Conservation (phyloP, 1,140 invertebrate species). For the Eupeodes corollae region DNA sequence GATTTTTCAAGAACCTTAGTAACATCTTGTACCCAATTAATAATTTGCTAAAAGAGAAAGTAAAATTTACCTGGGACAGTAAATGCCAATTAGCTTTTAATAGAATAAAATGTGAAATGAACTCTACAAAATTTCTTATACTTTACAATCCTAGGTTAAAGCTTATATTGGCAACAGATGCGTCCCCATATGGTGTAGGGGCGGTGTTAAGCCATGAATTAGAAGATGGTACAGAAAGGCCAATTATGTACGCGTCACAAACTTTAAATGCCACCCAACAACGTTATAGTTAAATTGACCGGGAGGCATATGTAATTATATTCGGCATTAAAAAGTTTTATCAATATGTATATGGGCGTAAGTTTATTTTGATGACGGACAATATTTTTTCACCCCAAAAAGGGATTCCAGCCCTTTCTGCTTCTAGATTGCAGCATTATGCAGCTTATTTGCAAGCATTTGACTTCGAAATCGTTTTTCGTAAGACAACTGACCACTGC, state of each 20-base stretch:
- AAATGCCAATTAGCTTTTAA: no score
- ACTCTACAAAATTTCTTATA: conserved; percentile 13
- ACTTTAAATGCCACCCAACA: conserved; percentile 26
- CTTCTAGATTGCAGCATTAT: conserved; percentile 24
- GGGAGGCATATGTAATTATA: conserved; percentile 40
- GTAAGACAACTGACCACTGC: no score
- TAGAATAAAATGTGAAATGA: conserved; percentile 9
- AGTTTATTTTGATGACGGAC: conserved; percentile 39
- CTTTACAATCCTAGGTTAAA: conserved; percentile 24
- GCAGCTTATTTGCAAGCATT: conserved; percentile 15
- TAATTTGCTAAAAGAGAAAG: no score
- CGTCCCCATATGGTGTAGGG: conserved; percentile 26
- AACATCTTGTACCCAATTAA: no score
- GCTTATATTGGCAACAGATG: conserved; percentile 29
- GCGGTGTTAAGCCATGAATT: conserved; percentile 28
- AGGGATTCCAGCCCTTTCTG: conserved; percentile 10
- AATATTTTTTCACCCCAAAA: conserved; percentile 31
- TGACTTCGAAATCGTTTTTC: no score
- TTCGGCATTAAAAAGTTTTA: conserved; percentile 35
- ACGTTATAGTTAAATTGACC: conserved; percentile 40
- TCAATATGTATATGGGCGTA: conserved; percentile 35
- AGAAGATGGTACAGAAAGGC: conserved; percentile 19
- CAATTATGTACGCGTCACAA: conserved; percentile 28
- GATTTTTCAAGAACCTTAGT: no score
- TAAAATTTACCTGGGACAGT: no score